Conservation (phyloP, 2,888 invertebrate species). For the Drosophila acutilabella region DNA sequence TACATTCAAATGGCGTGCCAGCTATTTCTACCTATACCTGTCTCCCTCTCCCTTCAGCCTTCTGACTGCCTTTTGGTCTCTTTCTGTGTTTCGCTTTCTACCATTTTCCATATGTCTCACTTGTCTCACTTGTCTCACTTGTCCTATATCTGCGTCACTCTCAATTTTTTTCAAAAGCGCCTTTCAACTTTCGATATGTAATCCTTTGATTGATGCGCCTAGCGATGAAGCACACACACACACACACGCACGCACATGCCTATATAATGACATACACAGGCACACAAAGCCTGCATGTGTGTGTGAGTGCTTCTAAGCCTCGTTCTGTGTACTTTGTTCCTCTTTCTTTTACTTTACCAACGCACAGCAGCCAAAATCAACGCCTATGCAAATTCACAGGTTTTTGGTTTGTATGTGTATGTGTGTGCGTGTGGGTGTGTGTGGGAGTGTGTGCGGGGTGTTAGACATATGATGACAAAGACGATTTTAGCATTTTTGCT, state of each 20-base stretch:
- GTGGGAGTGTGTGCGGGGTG: conserved; percentile 32
- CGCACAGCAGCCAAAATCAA: conserved; percentile 64
- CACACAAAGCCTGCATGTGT: conserved; percentile 7
- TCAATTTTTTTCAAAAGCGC: conserved; percentile 62
- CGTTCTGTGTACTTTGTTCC: conserved; percentile 27
- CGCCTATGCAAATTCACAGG: conserved; percentile 73
- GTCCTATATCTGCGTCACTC: conserved; percentile 10
- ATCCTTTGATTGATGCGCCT: conserved; percentile 78
- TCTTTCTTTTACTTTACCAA: conserved; percentile 37
- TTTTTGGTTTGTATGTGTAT: conserved; percentile 20
- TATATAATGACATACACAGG: conserved; percentile 12
- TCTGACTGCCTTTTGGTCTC: neutral
- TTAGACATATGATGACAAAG: conserved; percentile 77
- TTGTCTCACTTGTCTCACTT: conserved; percentile 24
- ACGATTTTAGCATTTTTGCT: conserved; percentile 78
- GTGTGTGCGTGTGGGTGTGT: conserved; percentile 20
- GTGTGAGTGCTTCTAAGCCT: conserved; percentile 27
- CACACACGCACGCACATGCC: conserved; percentile 6
- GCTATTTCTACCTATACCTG: neutral
- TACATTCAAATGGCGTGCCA: conserved; percentile 74
- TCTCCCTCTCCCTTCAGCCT: neutral
- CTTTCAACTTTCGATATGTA: conserved; percentile 80
- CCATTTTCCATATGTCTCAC: conserved; percentile 2
- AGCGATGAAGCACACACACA: conserved; percentile 52
- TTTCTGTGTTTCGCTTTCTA: neutral